Conservation (phyloP, 1,140 invertebrate species). For the Nephila pilipes region DNA sequence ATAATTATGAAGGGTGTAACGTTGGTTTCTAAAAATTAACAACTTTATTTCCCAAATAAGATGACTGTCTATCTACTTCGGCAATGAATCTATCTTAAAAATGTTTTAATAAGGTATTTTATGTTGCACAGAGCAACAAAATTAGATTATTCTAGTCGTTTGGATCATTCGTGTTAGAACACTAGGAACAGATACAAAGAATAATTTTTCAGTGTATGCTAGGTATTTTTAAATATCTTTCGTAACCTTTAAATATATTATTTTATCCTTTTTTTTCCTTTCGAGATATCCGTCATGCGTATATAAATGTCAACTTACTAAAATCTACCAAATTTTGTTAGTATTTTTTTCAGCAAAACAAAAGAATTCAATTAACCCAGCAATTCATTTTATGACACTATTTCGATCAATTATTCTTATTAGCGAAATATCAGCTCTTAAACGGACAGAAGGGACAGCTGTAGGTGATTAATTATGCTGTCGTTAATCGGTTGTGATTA, state of each 20-base stretch:
- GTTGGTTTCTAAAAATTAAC: no score
- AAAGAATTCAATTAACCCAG: not conserved
- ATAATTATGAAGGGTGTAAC: no score
- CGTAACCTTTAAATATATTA: not conserved
- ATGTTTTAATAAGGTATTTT: no score
- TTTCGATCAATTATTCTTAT: constrained; percentile 21
- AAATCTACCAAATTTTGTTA: not conserved
- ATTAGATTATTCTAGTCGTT: no score
- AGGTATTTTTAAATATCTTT: no score
- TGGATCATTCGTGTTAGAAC: no score
- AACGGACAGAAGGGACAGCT: not conserved
- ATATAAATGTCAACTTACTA: not conserved
- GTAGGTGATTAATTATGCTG: not conserved
- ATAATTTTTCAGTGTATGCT: no score
- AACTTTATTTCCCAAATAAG: no score
- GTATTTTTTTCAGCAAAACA: not conserved
- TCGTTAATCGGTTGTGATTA: not conserved
- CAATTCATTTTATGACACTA: not conserved
- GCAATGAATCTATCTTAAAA: no score
- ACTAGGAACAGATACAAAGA: no score
- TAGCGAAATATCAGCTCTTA: not conserved
- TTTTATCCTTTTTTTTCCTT: not conserved
- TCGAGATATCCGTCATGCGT: not conserved
- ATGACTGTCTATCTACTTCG: no score
- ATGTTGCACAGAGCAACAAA: no score